A percentile compares a stretch with the other conserved stretches of the same genome.
These are phyloP conservation scores for Stenoptilia bipunctidactyla DNA, from an alignment of 2,888 invertebrate species.

Conservation along the genomic window DNA sequence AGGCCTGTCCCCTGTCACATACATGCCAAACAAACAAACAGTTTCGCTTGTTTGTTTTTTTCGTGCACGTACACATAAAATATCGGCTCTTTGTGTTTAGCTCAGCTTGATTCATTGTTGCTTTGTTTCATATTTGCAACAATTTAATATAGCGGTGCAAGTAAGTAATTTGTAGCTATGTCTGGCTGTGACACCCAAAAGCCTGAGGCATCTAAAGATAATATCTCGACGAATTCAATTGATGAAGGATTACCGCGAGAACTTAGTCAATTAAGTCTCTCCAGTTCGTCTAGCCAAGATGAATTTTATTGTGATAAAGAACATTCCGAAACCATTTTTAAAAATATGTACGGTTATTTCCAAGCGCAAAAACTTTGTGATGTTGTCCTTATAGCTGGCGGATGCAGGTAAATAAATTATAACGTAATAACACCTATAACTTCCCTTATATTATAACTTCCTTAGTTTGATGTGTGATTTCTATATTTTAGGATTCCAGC, in stretches of 20 bases:
- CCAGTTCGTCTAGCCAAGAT: conserved; percentile 79
- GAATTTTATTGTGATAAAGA: conserved; percentile 82
- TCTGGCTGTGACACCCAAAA: conserved; percentile 53
- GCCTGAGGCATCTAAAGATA: conserved; percentile 51
- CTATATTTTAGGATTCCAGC: conserved; percentile 75
- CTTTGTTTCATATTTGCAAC: too few species aligned
- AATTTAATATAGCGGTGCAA: too few species aligned
- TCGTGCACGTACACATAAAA: background rate
- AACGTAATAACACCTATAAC: background rate
- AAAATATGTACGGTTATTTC: conserved; percentile 86
- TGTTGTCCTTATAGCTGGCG: conserved; percentile 86
- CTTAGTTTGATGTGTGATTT: background rate
- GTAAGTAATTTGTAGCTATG: conserved; percentile 23
- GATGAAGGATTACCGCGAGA: conserved; percentile 75
- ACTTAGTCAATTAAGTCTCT: conserved; percentile 75
- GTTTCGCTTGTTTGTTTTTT: too few species aligned
- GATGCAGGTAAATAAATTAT: conserved; percentile 68
- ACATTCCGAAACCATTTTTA: conserved; percentile 86
- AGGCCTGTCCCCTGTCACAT: too few species aligned
- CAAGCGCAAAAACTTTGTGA: conserved; percentile 89
- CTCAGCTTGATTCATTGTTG: background rate
- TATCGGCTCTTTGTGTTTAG: background rate
- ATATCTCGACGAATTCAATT: conserved; percentile 60
- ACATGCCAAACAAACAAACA: too few species aligned
- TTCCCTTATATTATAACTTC: background rate